phyloP scores from a whole-genome alignment of 2,888 invertebrate species.

The Perdita meconis region DNA sequence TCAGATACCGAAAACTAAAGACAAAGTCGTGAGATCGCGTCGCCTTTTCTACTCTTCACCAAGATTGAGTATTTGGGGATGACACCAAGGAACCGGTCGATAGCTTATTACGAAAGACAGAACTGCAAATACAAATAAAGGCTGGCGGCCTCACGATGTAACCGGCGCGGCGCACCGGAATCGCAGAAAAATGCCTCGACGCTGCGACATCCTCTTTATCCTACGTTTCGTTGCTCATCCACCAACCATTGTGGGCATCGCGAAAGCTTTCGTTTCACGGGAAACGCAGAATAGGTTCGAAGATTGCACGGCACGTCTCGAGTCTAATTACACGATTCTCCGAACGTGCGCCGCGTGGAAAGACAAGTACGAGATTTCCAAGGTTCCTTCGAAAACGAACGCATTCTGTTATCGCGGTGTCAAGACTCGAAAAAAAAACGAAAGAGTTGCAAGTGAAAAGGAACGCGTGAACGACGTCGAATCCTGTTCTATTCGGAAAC shows the following conservation, averaged over 20 bases:
- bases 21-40: too few species aligned
- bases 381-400: neutral
- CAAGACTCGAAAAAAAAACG: neutral
- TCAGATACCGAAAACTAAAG: neutral
- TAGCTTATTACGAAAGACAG: conserved; percentile 55
- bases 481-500: conserved; percentile 16
- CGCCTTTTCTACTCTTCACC: conserved; percentile 18
- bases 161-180: neutral
- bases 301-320: neutral
- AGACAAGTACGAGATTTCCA: too few species aligned
- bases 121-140: conserved; percentile 55
- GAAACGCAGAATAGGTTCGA: conserved; percentile 2
- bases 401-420: neutral
- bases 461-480: neutral
- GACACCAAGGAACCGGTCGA: conserved; percentile 59
- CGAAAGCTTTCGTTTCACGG: neutral
- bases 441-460: neutral
- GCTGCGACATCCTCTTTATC: neutral
- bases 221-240: too few species aligned
- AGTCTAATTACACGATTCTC: too few species aligned
- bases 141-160: neutral
- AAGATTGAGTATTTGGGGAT: conserved; percentile 36
- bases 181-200: conserved; percentile 6
- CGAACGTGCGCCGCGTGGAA: too few species aligned
- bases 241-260: too few species aligned